These are phyloP conservation scores for Hypercompe scribonia DNA, from an alignment of 2,888 invertebrate genomes.

Conservation along the genomic window DNA sequence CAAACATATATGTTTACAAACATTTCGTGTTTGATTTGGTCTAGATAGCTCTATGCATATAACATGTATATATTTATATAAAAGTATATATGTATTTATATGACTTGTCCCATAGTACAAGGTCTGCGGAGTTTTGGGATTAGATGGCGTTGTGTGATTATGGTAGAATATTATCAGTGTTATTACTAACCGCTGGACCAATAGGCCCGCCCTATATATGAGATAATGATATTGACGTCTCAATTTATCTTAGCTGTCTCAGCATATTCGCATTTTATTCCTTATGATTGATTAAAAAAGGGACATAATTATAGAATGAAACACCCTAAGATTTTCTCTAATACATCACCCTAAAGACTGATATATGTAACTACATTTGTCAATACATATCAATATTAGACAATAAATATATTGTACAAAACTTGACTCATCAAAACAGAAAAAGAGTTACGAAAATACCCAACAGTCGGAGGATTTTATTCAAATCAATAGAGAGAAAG, in stretches of 20 bases:
- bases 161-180: no score
- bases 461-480: not conserved
- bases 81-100: no score
- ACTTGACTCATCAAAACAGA: not conserved
- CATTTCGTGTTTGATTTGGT: no score
- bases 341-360: not conserved
- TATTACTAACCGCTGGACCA: no score
- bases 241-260: not conserved
- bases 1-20: no score
- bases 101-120: no score
- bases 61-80: no score
- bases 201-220: not conserved
- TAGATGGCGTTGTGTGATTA: no score
- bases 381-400: not conserved
- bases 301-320: not conserved
- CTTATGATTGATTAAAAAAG: not conserved
- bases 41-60: no score
- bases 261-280: not conserved
- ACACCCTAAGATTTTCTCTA: not conserved
- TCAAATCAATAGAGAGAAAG: slow-evolving; percentile 9
- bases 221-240: not conserved
- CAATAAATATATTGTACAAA: not conserved
- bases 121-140: no score
- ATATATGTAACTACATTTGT: not conserved
- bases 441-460: slow-evolving; percentile 10